Conservation (phyloP, 2,888 invertebrate genomes). For the Lobophora halterata region DNA sequence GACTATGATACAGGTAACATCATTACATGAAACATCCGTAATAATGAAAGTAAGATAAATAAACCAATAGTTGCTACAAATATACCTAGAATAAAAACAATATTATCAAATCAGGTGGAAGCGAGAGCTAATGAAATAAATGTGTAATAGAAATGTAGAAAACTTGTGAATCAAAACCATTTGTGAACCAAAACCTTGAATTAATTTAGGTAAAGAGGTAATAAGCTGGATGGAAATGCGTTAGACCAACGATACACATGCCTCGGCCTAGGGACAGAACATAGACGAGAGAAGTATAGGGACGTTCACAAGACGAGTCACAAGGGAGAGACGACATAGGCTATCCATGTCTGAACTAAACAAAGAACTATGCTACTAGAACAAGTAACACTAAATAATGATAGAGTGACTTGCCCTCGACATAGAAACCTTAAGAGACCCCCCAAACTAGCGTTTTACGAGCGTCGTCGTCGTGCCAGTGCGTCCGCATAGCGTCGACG, state of each 20-base stretch:
- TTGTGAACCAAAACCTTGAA: slow-evolving; percentile 12
- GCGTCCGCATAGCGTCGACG: no score
- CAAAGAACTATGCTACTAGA: slow-evolving; percentile 56
- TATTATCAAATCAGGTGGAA: slow-evolving; percentile 26
- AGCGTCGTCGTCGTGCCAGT: no score
- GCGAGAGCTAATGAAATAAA: slow-evolving; percentile 39
- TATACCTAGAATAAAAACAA: slow-evolving; percentile 30
- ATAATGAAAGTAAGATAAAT: slow-evolving; percentile 8
- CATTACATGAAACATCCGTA: slow-evolving; percentile 7
- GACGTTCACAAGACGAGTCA: slow-evolving; percentile 49
- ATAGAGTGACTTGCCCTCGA: background rate
- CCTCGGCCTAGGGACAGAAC: slow-evolving; percentile 54
- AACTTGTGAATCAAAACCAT: slow-evolving; percentile 14
- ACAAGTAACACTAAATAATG: slow-evolving; percentile 44
- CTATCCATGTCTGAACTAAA: slow-evolving; percentile 55
- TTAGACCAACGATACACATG: slow-evolving; percentile 56
- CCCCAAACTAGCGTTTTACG: no score
- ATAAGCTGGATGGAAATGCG: slow-evolving; percentile 41
- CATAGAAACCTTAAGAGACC: slow-evolving; percentile 29
- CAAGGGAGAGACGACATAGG: slow-evolving; percentile 51
- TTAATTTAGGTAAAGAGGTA: slow-evolving; percentile 26
- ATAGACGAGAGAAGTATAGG: slow-evolving; percentile 40
- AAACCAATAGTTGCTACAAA: slow-evolving; percentile 19
- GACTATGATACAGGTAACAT: slow-evolving; percentile 2
- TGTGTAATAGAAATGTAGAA: slow-evolving; percentile 22